Conservation (phyloP, 2,797 vertebrate species). For the Coregonus ussuriensis region DNA sequence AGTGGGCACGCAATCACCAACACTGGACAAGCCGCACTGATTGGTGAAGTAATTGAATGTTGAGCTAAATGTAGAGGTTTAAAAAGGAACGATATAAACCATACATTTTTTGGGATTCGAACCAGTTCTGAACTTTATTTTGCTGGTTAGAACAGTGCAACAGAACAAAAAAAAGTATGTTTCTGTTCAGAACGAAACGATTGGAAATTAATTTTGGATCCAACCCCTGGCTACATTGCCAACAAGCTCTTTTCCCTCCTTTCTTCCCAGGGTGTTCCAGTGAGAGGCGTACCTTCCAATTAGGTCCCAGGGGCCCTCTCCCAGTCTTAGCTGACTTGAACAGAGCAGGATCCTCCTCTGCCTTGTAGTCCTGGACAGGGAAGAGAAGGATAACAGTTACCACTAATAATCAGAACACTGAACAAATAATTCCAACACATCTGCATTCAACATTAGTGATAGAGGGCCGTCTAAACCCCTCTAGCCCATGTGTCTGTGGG, state of each 20-base stretch:
- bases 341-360: constrained; percentile 84
- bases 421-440: background rate
- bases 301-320: constrained; percentile 86
- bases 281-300: constrained; percentile 84
- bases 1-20: too few relatives aligned
- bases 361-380: constrained; percentile 88
- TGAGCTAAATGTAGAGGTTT: too few relatives aligned
- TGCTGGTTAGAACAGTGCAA: too few relatives aligned
- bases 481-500: background rate
- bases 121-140: too few relatives aligned
- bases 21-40: too few relatives aligned
- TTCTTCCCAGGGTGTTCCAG: constrained; percentile 57
- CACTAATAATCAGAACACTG: constrained; percentile 17
- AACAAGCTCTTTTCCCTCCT: constrained; percentile 71
- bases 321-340: constrained; percentile 90
- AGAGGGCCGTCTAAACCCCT: background rate
- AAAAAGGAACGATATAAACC: too few relatives aligned
- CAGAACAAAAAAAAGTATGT: too few relatives aligned
- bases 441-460: background rate
- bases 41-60: too few relatives aligned
- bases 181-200: too few relatives aligned
- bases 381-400: constrained; percentile 15
- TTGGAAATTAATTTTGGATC: too few relatives aligned
- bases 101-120: too few relatives aligned
- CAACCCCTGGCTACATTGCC: too few relatives aligned